phyloP scores from a whole-genome alignment of 2,888 invertebrate species.

The Mesorhabditis sp. region DNA sequence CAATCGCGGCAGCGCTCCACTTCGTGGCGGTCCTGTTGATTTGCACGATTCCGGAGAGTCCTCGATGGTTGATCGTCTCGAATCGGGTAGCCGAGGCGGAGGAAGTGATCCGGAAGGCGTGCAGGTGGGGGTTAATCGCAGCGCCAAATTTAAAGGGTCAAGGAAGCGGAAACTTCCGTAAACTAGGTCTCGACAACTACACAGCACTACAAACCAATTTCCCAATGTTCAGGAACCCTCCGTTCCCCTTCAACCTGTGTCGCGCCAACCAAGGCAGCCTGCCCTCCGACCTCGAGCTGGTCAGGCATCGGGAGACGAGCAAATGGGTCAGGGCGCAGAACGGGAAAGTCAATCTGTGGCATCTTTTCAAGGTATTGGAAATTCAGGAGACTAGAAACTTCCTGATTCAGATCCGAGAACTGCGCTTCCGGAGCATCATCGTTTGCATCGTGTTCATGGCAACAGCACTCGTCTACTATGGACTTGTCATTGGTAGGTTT shows the following conservation, averaged over 20 bases:
- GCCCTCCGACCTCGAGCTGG: slow-evolving; percentile 55
- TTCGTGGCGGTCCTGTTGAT: slow-evolving; percentile 53
- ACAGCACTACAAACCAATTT: not conserved
- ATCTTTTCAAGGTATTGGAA: slow-evolving; percentile 34
- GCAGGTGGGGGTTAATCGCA: slow-evolving; percentile 27
- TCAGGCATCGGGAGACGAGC: slow-evolving; percentile 52
- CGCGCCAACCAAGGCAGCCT: slow-evolving; percentile 50
- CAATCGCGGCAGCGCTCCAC: slow-evolving; percentile 55
- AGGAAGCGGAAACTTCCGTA: not conserved
- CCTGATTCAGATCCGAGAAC: slow-evolving; percentile 24
- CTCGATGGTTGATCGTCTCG: slow-evolving; percentile 55
- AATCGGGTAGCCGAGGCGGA: slow-evolving; percentile 57
- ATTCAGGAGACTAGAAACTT: slow-evolving; percentile 15
- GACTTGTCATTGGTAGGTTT: slow-evolving; percentile 50
- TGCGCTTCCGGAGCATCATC: slow-evolving; percentile 46
- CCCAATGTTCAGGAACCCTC: slow-evolving; percentile 39
- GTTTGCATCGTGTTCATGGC: slow-evolving; percentile 57
- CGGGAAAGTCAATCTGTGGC: slow-evolving; percentile 41
- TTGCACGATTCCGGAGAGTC: slow-evolving; percentile 56
- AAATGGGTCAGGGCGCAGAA: slow-evolving; percentile 43
- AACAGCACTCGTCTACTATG: slow-evolving; percentile 58
- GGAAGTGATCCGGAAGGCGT: slow-evolving; percentile 54
- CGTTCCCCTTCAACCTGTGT: slow-evolving; percentile 54
- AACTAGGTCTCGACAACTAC: no score
- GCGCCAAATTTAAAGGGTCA: not conserved